These are phyloP conservation scores for Poecilobothrus nobilitatus DNA, from an alignment of 2,888 invertebrate genomes.

Conservation along the genomic window DNA sequence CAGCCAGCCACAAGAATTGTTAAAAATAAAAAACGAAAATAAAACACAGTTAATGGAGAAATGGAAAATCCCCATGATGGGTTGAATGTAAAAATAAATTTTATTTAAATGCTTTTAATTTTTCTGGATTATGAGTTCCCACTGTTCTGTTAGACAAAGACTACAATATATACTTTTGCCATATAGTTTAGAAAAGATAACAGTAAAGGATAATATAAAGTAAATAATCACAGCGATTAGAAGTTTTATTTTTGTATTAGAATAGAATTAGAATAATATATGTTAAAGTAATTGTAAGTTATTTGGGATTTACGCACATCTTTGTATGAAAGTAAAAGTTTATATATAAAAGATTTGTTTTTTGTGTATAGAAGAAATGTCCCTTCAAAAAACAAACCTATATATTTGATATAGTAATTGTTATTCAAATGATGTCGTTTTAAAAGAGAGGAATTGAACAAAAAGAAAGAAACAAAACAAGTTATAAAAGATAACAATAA, in stretches of 20 bases:
- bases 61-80: neutral
- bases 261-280: neutral
- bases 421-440: constrained; percentile 3
- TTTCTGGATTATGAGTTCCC: neutral
- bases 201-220: neutral
- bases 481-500: neutral
- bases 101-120: neutral
- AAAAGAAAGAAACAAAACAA: too few relatives aligned
- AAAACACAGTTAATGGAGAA: neutral
- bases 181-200: neutral
- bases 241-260: neutral
- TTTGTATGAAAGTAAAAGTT: too few relatives aligned
- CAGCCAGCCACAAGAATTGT: neutral
- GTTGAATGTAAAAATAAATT: neutral
- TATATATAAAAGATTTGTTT: too few relatives aligned
- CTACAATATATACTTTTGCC: neutral
- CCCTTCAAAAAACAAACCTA: too few relatives aligned
- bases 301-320: too few relatives aligned
- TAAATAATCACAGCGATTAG: constrained; percentile 3
- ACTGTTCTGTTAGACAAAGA: too few relatives aligned
- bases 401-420: neutral
- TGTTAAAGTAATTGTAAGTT: too few relatives aligned
- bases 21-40: neutral
- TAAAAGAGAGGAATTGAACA: neutral
- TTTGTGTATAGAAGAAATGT: too few relatives aligned